These are phyloP conservation scores for Leptopilina syphax DNA, from an alignment of 2,888 invertebrate species.

Conservation along the genomic window DNA sequence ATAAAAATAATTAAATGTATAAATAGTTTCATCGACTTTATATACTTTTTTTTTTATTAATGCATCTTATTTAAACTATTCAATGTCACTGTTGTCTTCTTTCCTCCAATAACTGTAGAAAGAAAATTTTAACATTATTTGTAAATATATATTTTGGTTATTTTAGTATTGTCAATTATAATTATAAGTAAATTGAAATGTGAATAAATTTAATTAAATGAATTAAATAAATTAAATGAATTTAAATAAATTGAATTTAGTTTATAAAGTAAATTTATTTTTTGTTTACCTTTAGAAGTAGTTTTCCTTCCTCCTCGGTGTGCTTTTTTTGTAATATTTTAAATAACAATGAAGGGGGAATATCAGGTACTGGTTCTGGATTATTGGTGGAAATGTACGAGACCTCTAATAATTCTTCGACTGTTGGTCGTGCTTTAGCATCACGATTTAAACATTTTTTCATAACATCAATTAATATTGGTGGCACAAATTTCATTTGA, in stretches of 20 bases:
- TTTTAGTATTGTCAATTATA: too few relatives aligned
- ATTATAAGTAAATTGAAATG: too few relatives aligned
- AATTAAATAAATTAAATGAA: too few relatives aligned
- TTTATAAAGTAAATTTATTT: not conserved
- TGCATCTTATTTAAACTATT: not conserved
- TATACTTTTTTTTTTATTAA: not conserved
- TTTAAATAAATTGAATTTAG: too few relatives aligned
- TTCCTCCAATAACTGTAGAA: slow-evolving; percentile 27
- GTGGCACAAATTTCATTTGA: slow-evolving; percentile 78
- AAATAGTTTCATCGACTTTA: not conserved
- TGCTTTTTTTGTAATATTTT: slow-evolving; percentile 68
- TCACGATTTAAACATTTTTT: slow-evolving; percentile 86
- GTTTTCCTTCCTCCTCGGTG: slow-evolving; percentile 70
- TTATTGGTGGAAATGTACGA: slow-evolving; percentile 70
- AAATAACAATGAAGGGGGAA: slow-evolving; percentile 64
- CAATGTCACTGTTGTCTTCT: not conserved
- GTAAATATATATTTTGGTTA: not conserved
- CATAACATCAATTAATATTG: slow-evolving; percentile 82
- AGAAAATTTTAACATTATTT: not conserved
- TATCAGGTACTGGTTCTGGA: slow-evolving; percentile 48
- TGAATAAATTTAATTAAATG: not conserved
- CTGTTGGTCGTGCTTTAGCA: slow-evolving; percentile 85
- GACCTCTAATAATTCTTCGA: slow-evolving; percentile 83
- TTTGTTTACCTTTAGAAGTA: slow-evolving; percentile 66
- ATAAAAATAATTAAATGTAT: not conserved